Evolutionary conservation across 1,140 invertebrate species (phyloP).

Genomic region (Battus philenor): DNA sequence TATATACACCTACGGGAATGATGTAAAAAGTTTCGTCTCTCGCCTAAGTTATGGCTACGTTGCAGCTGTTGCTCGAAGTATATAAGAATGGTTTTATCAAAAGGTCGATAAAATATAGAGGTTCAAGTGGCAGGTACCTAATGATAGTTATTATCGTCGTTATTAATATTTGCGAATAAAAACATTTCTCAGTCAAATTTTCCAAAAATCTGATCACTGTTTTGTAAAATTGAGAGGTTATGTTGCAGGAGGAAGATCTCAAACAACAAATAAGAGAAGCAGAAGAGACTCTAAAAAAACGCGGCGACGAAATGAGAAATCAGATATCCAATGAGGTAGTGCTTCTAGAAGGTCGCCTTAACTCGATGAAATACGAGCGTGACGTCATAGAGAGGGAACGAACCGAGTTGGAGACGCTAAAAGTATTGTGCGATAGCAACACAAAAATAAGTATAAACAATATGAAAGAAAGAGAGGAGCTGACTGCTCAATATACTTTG

Average conservation of each 20-base stretch:
- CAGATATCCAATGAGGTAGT: constrained; percentile 54
- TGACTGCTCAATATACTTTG: constrained; percentile 32
- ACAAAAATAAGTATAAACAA: constrained; percentile 20
- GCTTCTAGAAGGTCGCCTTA: constrained; percentile 37
- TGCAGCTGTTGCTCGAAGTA: no score
- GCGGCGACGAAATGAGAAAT: constrained; percentile 48
- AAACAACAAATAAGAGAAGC: constrained; percentile 47
- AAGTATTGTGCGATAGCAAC: constrained; percentile 21
- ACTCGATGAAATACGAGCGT: constrained; percentile 46
- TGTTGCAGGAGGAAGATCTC: constrained; percentile 45
- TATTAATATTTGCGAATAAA: no score
- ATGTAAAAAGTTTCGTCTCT: no score
- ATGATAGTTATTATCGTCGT: no score
- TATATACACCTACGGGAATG: no score
- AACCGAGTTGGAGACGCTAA: constrained; percentile 39
- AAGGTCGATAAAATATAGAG: no score
- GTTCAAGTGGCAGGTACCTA: no score
- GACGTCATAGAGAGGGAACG: constrained; percentile 43
- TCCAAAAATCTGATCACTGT: no score
- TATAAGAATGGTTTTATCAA: no score
- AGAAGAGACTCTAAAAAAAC: constrained; percentile 35
- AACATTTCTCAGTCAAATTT: no score
- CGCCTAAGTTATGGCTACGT: no score
- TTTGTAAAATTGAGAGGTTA: no score
- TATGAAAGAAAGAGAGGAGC: constrained; percentile 28